Percentiles rank a stretch among this genome's conserved stretches.
These are phyloP conservation scores for Drosophila littoralis DNA, from an alignment of 1,140 invertebrate species.

Conservation along the genomic window DNA sequence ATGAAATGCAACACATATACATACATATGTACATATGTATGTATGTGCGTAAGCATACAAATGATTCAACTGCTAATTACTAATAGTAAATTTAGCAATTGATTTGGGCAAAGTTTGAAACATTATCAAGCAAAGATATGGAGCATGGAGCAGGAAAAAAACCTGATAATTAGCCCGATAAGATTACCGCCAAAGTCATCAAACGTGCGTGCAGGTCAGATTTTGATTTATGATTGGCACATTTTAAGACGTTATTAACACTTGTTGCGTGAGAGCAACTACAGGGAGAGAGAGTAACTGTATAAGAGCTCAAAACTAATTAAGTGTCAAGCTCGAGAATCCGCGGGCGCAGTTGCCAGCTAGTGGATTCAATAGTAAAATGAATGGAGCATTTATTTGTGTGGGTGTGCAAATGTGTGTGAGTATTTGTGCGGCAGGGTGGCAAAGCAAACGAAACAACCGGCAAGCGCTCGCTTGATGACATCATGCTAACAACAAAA, in stretches of 20 bases:
- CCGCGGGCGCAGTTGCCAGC: not conserved
- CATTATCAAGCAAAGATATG: conserved; percentile 13
- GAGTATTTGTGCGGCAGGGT: conserved; percentile 5
- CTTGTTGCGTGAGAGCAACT: conserved; percentile 31
- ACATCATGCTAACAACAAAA: conserved; percentile 37
- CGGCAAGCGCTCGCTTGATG: conserved; percentile 39
- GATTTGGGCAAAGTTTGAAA: conserved; percentile 27
- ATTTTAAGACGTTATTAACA: conserved; percentile 14
- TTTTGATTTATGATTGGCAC: conserved; percentile 1
- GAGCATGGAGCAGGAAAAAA: not conserved
- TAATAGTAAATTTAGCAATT: conserved; percentile 26
- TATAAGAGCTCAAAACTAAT: conserved; percentile 5
- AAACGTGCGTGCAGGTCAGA: not conserved
- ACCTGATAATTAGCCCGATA: conserved; percentile 22
- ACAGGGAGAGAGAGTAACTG: not conserved
- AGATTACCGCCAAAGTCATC: conserved; percentile 25
- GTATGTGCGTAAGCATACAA: conserved; percentile 2
- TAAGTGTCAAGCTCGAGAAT: not conserved
- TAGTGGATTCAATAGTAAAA: conserved; percentile 6
- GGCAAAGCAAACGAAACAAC: conserved; percentile 40
- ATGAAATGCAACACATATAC: conserved; percentile 12
- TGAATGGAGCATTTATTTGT: conserved; percentile 16
- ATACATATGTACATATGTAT: no score
- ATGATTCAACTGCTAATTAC: conserved; percentile 13
- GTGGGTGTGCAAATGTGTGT: conserved; percentile 1